phyloP scores from a whole-genome alignment of 2,797 vertebrate species.

The Enteromius fasciolatus region DNA sequence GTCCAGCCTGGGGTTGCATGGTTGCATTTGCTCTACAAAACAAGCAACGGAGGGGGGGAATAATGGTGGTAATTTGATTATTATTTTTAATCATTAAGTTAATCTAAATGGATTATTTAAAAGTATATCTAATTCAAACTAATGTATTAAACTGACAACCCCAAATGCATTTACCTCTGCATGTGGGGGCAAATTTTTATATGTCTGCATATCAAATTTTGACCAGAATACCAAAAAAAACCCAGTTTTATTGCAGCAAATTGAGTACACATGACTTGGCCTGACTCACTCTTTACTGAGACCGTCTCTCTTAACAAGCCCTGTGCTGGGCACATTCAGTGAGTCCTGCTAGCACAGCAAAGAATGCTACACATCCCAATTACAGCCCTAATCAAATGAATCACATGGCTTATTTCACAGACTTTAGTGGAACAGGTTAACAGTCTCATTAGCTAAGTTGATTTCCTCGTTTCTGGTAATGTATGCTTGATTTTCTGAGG shows the following conservation, averaged over 20 bases:
- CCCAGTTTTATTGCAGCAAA: conserved; percentile 20
- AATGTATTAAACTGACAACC: not conserved
- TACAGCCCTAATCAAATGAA: conserved; percentile 40
- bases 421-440: conserved; percentile 25
- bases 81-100: not conserved
- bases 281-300: conserved; percentile 18
- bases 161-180: not conserved
- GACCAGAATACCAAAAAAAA: not conserved
- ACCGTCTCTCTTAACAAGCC: conserved; percentile 1
- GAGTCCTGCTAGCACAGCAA: conserved; percentile 19
- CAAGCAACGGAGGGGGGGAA: not conserved
- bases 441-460: conserved; percentile 32
- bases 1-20: not conserved
- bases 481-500: not conserved
- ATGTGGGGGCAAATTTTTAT: not conserved
- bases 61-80: not conserved
- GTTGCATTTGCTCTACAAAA: not conserved
- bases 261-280: conserved; percentile 36
- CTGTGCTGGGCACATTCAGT: conserved; percentile 21
- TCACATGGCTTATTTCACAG: conserved; percentile 32
- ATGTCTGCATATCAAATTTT: conserved; percentile 2
- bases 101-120: not conserved
- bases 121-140: not conserved
- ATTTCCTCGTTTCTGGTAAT: not conserved
- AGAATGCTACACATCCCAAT: conserved; percentile 13